Evolutionary conservation across 1,140 invertebrate genomes (phyloP), one percentile per base, ranked within the genome.

Genomic region (Drosophila takahashii): DNA sequence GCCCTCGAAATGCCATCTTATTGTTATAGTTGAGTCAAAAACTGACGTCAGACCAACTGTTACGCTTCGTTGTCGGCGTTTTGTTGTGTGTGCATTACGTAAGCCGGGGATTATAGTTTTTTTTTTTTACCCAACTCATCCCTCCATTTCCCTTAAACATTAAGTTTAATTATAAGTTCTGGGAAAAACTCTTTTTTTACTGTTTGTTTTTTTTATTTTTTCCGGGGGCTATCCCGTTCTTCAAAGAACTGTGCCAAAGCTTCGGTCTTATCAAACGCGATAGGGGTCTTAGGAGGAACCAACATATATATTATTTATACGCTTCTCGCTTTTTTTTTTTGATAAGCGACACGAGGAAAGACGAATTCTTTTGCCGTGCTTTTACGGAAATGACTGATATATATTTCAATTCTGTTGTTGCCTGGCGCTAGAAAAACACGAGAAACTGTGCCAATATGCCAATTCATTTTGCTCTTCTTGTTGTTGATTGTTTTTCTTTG

Each of bases 41-140:
- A 51, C 65, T 87, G 83, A 87, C 83, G 83, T 89, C 83, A 87
- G 77, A 27, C 58, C 76, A 79, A 72, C 71, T 70, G 84, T 89
- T 89, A 89, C 83, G 83, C 84, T 87, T 70, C 61, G 83, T 32
- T 39, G 42, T 56, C 9, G 42, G 27, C 36, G 50, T n/a, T 41
- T 32, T 41, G 11, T 26, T 27, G 11, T 47, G 16, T 64, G 44
- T 13, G 57, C 41, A 41, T 75, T 75, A 75, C 72, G 73, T 76
- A 76, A 76, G 52, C 61, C 42, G 60, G n/a, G 53, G 29, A 37
- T 75, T 75, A 65, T 39, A 52, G 11, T 41, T 51, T 65, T 48
- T 66, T 56, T 11, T 66, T 62, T 74, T 36, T 13, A 18, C 32
- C 26, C 22, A 29, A 8, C 51, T 39, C 32, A 44, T 34, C 16